Conservation (phyloP, 2,888 invertebrate genomes). For the Pardosa pseudoannulata region DNA sequence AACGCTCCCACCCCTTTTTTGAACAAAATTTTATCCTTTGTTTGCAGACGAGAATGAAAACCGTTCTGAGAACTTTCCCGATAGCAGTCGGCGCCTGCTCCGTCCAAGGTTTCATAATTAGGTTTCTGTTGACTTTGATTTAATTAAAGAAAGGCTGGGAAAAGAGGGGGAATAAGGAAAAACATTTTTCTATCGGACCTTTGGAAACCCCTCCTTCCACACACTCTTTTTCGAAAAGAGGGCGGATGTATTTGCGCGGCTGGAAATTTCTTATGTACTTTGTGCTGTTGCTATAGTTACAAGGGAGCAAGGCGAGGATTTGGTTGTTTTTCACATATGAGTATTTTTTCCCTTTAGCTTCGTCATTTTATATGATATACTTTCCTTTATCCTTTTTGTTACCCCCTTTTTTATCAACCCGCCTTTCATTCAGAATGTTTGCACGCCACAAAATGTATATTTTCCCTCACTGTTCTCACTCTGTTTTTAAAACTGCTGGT, state of each 20-base stretch:
- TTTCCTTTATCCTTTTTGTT: neutral
- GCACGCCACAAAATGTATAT: conserved; percentile 34
- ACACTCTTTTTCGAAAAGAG: neutral
- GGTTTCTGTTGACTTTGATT: conserved; percentile 71
- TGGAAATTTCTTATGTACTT: conserved; percentile 34
- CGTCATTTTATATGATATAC: conserved; percentile 30
- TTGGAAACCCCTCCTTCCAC: neutral
- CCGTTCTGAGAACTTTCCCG: neutral
- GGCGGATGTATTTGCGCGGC: neutral
- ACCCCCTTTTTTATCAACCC: conserved; percentile 7
- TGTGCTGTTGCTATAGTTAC: conserved; percentile 51
- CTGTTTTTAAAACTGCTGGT: neutral
- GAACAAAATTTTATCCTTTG: conserved; percentile 17
- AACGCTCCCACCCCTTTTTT: conserved; percentile 16
- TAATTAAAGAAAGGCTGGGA: conserved; percentile 55
- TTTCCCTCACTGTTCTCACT: conserved; percentile 21
- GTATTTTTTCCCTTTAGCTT: conserved; percentile 51
- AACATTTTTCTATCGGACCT: conserved; percentile 17
- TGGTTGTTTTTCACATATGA: conserved; percentile 26
- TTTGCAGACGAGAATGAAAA: conserved; percentile 31
- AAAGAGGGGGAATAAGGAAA: neutral
- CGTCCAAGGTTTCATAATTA: conserved; percentile 46
- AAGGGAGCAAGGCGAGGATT: neutral
- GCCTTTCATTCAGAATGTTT: conserved; percentile 57
- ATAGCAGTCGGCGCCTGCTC: conserved; percentile 1